phyloP scores from a whole-genome alignment of 2,888 invertebrate species.

The Melinopterus prodromus region DNA sequence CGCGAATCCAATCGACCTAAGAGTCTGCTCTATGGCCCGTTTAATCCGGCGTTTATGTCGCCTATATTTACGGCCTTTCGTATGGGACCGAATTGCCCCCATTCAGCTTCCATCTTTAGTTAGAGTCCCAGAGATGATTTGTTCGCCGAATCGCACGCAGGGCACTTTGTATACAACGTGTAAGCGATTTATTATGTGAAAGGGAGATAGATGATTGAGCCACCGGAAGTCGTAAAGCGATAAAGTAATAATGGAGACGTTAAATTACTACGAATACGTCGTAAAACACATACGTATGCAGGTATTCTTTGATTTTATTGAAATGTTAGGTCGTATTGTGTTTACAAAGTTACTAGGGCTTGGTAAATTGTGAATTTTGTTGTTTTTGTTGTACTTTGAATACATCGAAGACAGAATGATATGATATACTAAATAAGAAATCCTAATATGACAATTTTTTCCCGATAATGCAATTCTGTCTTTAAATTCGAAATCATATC shows the following conservation, averaged over 20 bases:
- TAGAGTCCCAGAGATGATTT: background rate
- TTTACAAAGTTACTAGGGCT: too few relatives aligned
- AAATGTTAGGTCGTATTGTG: too few relatives aligned
- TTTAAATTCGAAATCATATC: too few relatives aligned
- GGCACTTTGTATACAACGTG: background rate
- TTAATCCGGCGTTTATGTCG: background rate
- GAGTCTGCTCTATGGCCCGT: conserved; percentile 33
- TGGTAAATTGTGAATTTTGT: too few relatives aligned
- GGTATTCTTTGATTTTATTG: too few relatives aligned
- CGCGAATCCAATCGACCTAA: conserved; percentile 44
- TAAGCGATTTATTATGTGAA: background rate
- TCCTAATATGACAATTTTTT: too few relatives aligned
- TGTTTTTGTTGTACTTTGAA: too few relatives aligned
- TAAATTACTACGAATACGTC: background rate
- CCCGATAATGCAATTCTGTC: too few relatives aligned
- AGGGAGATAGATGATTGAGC: background rate
- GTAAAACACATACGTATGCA: background rate
- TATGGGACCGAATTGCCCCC: background rate
- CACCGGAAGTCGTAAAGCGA: background rate
- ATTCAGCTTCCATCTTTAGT: background rate
- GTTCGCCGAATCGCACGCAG: background rate
- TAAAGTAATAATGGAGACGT: background rate
- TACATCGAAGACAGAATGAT: too few relatives aligned
- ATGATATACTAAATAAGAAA: too few relatives aligned
- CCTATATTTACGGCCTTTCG: background rate